Conservation (phyloP, 2,797 vertebrate genomes). For the Trachops cirrhosus region DNA sequence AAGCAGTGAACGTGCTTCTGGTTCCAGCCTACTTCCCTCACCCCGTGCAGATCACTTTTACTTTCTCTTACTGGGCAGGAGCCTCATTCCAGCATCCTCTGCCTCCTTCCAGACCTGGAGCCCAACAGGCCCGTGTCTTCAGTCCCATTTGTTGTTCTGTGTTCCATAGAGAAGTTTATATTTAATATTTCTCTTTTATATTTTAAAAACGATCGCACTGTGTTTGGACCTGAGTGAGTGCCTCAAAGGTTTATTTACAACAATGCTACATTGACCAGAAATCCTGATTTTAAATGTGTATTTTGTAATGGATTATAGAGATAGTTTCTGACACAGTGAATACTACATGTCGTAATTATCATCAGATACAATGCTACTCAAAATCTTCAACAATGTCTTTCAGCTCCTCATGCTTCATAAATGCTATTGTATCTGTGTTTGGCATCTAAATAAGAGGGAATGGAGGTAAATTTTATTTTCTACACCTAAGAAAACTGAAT, state of each 20-base stretch:
- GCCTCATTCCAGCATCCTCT: neutral
- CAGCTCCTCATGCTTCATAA: neutral
- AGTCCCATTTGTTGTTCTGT: neutral
- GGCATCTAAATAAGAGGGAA: neutral
- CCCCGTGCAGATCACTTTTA: neutral
- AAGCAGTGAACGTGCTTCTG: neutral
- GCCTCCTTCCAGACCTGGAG: neutral
- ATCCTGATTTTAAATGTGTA: neutral
- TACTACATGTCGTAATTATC: neutral
- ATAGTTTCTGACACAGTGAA: neutral
- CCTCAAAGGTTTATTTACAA: neutral
- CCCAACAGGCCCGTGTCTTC: neutral
- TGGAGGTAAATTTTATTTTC: neutral
- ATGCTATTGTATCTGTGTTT: neutral
- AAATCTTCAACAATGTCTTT: neutral
- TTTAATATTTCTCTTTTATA: slow-evolving; percentile 13
- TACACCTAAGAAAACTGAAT: neutral
- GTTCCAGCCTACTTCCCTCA: neutral
- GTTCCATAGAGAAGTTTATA: no score
- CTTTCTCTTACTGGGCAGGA: neutral
- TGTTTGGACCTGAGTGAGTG: neutral
- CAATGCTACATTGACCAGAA: neutral
- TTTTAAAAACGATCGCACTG: neutral
- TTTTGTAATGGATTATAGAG: neutral
- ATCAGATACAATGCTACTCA: neutral